Evolutionary conservation across 2,797 vertebrate genomes (phyloP).

Genomic region (Valencia hispanica): DNA sequence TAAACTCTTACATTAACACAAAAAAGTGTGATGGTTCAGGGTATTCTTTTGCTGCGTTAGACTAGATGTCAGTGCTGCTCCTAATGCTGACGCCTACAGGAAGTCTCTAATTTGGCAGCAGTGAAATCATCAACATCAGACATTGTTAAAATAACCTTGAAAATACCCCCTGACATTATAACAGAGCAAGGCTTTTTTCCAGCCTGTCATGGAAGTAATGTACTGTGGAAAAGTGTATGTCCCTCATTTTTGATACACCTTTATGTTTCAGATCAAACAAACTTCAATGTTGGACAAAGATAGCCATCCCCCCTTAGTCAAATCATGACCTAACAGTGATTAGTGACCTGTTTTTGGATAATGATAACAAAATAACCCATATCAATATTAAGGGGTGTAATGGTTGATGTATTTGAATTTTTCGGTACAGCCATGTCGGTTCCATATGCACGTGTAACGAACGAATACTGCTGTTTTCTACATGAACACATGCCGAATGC

Average conservation of each 20-base stretch:
- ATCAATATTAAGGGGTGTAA: no score
- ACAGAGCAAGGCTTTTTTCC: conserved; percentile 33
- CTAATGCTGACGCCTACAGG: conserved; percentile 55
- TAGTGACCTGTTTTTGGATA: background rate
- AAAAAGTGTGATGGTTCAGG: conserved; percentile 31
- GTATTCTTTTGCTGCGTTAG: conserved; percentile 29
- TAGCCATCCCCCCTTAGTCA: background rate
- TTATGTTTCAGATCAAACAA: background rate
- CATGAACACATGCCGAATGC: no score
- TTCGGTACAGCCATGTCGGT: no score
- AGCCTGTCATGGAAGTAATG: conserved; percentile 30
- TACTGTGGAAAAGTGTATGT: background rate
- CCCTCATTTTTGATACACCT: background rate
- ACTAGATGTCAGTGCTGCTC: conserved; percentile 47
- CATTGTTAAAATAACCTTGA: conserved; percentile 67
- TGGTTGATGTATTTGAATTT: no score
- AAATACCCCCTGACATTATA: conserved; percentile 20
- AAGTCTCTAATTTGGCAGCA: conserved; percentile 30
- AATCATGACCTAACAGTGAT: background rate
- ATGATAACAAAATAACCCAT: background rate
- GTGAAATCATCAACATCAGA: conserved; percentile 58
- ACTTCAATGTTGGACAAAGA: background rate
- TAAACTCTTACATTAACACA: conserved; percentile 33
- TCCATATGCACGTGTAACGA: no score
- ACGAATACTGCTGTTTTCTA: no score